Evolutionary conservation across 2,113 vertebrate genomes (phyloP).

Genomic region (Sarotherodon lohbergeri): DNA sequence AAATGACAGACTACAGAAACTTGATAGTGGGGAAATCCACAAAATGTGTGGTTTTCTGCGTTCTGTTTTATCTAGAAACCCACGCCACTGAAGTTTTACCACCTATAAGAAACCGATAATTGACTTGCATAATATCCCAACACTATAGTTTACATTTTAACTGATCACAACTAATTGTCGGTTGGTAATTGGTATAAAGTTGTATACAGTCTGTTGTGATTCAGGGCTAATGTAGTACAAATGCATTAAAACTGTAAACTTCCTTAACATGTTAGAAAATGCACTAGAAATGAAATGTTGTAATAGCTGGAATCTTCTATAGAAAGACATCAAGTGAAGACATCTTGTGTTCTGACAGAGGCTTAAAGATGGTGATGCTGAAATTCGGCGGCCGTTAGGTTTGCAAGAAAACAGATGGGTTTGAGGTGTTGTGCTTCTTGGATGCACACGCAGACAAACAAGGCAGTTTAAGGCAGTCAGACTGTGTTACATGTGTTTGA

Average conservation of each 20-base stretch:
- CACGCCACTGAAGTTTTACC: not conserved
- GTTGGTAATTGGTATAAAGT: not conserved
- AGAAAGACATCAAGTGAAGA: not conserved
- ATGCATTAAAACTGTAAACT: not conserved
- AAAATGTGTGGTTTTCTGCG: conserved; percentile 2
- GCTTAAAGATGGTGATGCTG: not conserved
- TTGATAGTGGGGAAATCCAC: conserved; percentile 27
- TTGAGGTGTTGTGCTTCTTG: not conserved
- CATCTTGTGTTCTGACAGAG: not conserved
- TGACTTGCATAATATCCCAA: not conserved
- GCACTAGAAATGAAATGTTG: not conserved
- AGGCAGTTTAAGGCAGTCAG: not conserved
- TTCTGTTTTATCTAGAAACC: not conserved
- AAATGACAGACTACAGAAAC: conserved; percentile 8
- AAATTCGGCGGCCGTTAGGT: not conserved
- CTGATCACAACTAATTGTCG: not conserved
- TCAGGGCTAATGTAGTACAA: not conserved
- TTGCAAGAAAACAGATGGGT: not conserved
- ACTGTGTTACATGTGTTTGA: conserved; percentile 26
- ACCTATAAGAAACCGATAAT: not conserved
- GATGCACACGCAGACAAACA: not conserved
- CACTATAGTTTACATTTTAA: not conserved
- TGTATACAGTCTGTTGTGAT: not conserved
- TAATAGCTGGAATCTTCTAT: not conserved
- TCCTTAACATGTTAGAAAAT: not conserved